A percentile compares a stretch with the other conserved stretches of the same genome.
Conservation (phyloP, 1,140 invertebrate species). For the Zaprionus africanus region DNA sequence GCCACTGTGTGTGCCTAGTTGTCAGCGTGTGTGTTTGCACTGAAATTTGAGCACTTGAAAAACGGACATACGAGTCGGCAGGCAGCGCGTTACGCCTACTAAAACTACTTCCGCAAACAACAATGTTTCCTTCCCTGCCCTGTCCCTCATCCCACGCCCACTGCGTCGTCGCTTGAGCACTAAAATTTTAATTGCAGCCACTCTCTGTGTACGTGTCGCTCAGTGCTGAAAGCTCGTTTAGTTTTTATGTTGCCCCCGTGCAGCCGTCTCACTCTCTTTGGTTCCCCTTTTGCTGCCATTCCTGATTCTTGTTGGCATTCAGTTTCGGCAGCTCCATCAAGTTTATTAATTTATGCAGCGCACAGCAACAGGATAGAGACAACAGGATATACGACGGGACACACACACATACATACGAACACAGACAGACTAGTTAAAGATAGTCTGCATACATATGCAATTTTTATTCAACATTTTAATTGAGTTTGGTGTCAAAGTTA, state of each 20-base stretch:
- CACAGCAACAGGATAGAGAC: conserved; percentile 15
- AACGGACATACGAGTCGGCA: conserved; percentile 57
- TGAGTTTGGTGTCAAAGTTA: conserved; percentile 77
- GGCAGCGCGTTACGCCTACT: conserved; percentile 26
- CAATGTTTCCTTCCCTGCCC: background rate
- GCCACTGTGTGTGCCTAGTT: conserved; percentile 23
- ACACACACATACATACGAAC: conserved; percentile 8
- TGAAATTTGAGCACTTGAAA: conserved; percentile 58
- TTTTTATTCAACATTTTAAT: conserved; percentile 77
- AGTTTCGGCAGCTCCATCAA: conserved; percentile 49
- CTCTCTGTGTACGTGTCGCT: conserved; percentile 69
- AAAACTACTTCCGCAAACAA: conserved; percentile 8
- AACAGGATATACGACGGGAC: conserved; percentile 21
- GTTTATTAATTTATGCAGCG: conserved; percentile 80
- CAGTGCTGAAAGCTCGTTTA: conserved; percentile 71
- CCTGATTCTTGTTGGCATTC: background rate
- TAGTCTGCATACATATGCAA: conserved; percentile 67
- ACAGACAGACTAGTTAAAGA: conserved; percentile 36
- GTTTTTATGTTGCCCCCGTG: conserved; percentile 54
- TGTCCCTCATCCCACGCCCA: background rate
- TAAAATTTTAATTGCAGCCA: conserved; percentile 81
- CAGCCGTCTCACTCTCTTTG: background rate
- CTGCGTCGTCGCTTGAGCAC: conserved; percentile 42
- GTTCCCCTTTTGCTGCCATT: background rate
- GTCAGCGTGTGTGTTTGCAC: conserved; percentile 40